Evolutionary conservation across 2,797 vertebrate genomes (phyloP).

Genomic region (Mormyrops attenuatus): DNA sequence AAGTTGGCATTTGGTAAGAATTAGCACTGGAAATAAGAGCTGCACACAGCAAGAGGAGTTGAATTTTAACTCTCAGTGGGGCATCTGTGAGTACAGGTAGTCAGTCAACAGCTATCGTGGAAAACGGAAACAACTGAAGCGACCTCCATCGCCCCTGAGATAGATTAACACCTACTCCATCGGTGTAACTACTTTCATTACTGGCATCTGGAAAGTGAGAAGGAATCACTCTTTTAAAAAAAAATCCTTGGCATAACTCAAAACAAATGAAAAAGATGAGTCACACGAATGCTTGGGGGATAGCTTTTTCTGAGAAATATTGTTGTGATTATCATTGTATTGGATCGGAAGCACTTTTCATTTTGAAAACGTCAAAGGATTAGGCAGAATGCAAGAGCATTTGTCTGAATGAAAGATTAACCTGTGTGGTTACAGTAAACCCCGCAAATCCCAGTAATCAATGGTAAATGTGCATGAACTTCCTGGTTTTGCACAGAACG

Average conservation of each 20-base stretch:
- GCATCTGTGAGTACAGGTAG: slow-evolving; percentile 49
- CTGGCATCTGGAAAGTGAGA: slow-evolving; percentile 1
- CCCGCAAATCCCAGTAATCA: slow-evolving; percentile 19
- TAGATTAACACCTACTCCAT: slow-evolving; percentile 24
- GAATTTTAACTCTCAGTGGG: slow-evolving; percentile 66
- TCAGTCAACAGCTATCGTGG: slow-evolving; percentile 26
- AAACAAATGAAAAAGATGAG: slow-evolving; percentile 7
- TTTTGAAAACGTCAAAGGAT: slow-evolving; percentile 16
- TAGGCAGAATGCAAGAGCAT: slow-evolving; percentile 1
- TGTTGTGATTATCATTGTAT: slow-evolving; percentile 2
- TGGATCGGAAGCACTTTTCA: slow-evolving; percentile 10
- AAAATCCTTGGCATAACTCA: neutral
- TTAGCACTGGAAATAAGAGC: slow-evolving; percentile 41
- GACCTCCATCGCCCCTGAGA: neutral
- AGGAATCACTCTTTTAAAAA: neutral
- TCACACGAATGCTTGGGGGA: neutral
- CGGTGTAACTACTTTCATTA: slow-evolving; percentile 41
- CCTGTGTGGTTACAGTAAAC: slow-evolving; percentile 18
- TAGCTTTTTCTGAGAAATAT: neutral
- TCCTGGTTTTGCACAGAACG: neutral
- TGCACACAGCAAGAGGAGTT: slow-evolving; percentile 54
- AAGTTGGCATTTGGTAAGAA: slow-evolving; percentile 13
- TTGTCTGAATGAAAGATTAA: slow-evolving; percentile 13
- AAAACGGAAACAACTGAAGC: neutral
- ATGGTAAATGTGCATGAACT: neutral